Evolutionary conservation across 2,113 vertebrate genomes (phyloP).

Genomic region (Labrus mixtus): DNA sequence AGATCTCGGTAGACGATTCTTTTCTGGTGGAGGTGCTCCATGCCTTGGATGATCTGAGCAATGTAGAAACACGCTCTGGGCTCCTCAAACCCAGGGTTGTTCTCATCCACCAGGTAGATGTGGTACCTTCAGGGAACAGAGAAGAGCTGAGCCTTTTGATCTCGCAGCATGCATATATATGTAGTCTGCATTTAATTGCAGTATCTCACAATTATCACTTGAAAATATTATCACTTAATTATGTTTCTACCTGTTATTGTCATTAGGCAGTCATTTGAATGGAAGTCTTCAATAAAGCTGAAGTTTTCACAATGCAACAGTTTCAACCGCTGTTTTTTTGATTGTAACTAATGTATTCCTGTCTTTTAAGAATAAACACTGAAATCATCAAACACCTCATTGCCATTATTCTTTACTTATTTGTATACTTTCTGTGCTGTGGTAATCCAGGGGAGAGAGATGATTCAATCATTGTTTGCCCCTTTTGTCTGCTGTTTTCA

Average conservation of each 20-base stretch:
- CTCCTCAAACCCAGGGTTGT: conserved; percentile 84
- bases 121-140: conserved; percentile 79
- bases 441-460: no score
- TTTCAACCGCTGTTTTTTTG: not conserved
- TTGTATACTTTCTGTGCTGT: no score
- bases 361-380: not conserved
- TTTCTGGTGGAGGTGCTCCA: conserved; percentile 87
- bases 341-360: no score
- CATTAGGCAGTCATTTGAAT: not conserved
- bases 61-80: conserved; percentile 83
- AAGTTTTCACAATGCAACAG: not conserved
- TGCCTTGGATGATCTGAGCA: conserved; percentile 86
- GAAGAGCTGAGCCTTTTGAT: not conserved
- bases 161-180: not conserved
- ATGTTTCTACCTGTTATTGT: not conserved
- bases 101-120: conserved; percentile 87
- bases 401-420: no score
- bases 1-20: conserved; percentile 89
- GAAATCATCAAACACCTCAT: no score
- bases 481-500: no score
- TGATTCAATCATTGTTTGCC: no score
- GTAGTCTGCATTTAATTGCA: not conserved
- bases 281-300: not conserved
- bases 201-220: no score
- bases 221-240: no score